Percentiles rank a stretch among this genome's conserved stretches.
Evolutionary conservation across 2,113 vertebrate species (phyloP).

Genomic region (Myocastor coypus): DNA sequence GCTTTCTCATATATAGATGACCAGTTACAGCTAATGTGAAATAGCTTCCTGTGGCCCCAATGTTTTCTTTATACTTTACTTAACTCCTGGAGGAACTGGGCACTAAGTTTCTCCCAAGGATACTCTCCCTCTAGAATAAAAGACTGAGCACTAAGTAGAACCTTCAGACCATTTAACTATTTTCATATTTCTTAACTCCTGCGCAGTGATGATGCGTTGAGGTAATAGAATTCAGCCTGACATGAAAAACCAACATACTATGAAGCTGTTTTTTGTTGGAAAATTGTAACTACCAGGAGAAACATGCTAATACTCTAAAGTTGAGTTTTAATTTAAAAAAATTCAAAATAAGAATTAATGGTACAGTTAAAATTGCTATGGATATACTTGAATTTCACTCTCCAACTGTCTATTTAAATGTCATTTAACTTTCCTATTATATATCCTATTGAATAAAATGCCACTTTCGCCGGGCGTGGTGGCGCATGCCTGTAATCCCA

Average conservation of each 20-base stretch:
- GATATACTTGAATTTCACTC: background rate
- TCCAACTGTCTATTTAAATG: background rate
- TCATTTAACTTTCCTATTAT: background rate
- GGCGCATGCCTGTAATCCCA: no score
- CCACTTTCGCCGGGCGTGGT: no score
- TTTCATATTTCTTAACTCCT: background rate
- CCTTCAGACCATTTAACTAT: background rate
- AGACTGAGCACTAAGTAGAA: background rate
- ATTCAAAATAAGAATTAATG: background rate
- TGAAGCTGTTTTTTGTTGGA: background rate
- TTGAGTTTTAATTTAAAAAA: background rate
- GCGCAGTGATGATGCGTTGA: background rate
- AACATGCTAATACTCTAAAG: background rate
- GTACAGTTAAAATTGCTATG: background rate
- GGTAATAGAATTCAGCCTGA: background rate
- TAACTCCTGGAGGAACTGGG: background rate
- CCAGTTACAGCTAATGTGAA: background rate
- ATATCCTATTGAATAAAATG: no score
- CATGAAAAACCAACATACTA: background rate
- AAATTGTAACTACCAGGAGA: background rate
- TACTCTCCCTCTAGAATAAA: background rate
- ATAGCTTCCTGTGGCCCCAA: background rate
- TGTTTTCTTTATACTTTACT: background rate
- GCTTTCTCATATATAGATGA: background rate
- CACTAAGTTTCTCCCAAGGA: background rate